These are phyloP conservation scores for Paracentrotus lividus DNA, from an alignment of 53 echinoderm and acorn worm genomes.

Conservation along the genomic window DNA sequence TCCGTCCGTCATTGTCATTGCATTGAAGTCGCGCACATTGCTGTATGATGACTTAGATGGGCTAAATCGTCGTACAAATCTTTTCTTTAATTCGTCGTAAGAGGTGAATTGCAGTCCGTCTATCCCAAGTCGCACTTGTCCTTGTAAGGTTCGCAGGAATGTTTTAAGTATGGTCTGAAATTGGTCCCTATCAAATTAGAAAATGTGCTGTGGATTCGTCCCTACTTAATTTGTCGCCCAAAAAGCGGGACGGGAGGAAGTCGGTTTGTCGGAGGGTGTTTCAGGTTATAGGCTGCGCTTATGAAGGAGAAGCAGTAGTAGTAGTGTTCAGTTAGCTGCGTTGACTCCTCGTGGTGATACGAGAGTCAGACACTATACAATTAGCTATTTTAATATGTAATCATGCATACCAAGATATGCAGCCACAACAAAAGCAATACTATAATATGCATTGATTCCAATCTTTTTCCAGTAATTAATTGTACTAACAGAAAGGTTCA, in stretches of 20 bases:
- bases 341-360: too few species aligned
- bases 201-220: constrained; percentile 50
- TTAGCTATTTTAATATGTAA: too few species aligned
- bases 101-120: constrained; percentile 32
- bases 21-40: constrained; percentile 42
- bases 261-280: constrained; percentile 51
- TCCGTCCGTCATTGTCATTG: constrained; percentile 35
- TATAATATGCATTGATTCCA: too few species aligned
- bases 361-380: too few species aligned
- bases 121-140: constrained; percentile 68
- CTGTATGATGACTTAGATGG: constrained; percentile 50
- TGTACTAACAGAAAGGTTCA: too few species aligned
- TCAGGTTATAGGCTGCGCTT: too few species aligned
- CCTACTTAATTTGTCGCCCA: constrained; percentile 30
- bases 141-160: constrained; percentile 40
- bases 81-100: constrained; percentile 25
- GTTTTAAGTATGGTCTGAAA: not conserved
- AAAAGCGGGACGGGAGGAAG: constrained; percentile 63
- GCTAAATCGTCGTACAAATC: constrained; percentile 59
- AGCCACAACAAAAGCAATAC: too few species aligned
- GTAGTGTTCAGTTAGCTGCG: too few species aligned
- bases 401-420: too few species aligned
- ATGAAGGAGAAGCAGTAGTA: too few species aligned
- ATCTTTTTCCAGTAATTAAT: too few species aligned
- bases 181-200: too few species aligned